Percentiles rank a stretch among this genome's conserved stretches.
These are phyloP conservation scores for Sebastes trivittatus DNA, from an alignment of 2,797 vertebrate species.

Conservation along the genomic window DNA sequence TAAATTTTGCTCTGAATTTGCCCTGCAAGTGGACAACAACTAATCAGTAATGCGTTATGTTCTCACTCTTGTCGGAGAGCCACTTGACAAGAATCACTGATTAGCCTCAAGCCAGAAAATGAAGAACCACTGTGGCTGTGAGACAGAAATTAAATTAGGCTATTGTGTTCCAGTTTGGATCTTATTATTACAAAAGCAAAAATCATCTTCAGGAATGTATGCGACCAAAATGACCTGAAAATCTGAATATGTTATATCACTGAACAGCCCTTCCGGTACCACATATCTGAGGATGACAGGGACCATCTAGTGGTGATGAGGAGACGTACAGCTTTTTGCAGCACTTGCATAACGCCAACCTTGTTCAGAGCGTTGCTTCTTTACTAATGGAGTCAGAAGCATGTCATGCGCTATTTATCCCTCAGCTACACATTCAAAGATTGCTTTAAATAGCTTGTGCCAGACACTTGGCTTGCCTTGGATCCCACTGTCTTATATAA, in stretches of 20 bases:
- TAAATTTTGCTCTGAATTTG: background rate
- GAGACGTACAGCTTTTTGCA: conserved; percentile 5
- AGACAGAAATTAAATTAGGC: background rate
- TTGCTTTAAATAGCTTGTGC: conserved; percentile 60
- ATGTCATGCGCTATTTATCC: conserved; percentile 57
- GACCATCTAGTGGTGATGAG: conserved; percentile 36
- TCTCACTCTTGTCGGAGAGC: background rate
- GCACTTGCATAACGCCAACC: conserved; percentile 38
- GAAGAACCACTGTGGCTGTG: background rate
- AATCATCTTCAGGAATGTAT: background rate
- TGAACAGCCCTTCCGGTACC: background rate
- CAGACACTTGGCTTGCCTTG: conserved; percentile 34
- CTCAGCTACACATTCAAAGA: conserved; percentile 45
- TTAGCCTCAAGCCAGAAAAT: background rate
- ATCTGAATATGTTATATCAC: background rate
- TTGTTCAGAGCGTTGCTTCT: conserved; percentile 28
- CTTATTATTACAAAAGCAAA: too few species aligned
- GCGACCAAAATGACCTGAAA: background rate
- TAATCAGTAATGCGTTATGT: background rate
- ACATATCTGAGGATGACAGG: conserved; percentile 2
- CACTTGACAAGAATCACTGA: background rate
- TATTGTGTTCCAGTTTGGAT: background rate
- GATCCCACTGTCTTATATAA: conserved; percentile 53
- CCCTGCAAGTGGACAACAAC: background rate
- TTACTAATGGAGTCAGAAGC: conserved; percentile 51